Conservation (phyloP, 2,113 vertebrate species). For the Petroica traversi region DNA sequence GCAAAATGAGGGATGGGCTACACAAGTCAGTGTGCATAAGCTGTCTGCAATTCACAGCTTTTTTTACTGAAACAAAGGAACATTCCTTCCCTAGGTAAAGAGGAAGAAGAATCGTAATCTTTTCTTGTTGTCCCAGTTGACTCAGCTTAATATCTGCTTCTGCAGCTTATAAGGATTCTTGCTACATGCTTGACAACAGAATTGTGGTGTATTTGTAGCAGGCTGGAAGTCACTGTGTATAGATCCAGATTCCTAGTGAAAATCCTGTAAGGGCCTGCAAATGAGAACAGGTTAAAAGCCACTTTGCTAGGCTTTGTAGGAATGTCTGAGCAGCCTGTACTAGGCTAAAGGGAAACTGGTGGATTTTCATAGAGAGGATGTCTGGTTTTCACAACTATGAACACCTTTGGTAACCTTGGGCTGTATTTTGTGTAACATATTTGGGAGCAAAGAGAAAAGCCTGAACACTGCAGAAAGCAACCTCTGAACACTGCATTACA, state of each 20-base stretch:
- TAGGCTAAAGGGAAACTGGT: not conserved
- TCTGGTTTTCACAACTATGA: not conserved
- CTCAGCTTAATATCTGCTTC: not conserved
- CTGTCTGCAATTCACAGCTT: not conserved
- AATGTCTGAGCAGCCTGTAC: not conserved
- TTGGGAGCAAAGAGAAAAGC: not conserved
- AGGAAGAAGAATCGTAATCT: not conserved
- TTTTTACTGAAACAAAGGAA: not conserved
- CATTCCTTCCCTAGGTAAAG: not conserved
- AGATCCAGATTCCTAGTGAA: not conserved
- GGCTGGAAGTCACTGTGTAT: not conserved
- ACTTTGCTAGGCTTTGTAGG: not conserved
- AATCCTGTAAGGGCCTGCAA: not conserved
- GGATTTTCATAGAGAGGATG: not conserved
- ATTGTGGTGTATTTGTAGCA: not conserved
- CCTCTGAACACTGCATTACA: not conserved
- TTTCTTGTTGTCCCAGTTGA: not conserved
- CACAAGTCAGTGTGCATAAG: not conserved
- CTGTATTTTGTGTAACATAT: not conserved
- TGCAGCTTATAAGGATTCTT: not conserved
- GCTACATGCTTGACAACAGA: not conserved
- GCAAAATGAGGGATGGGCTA: not conserved
- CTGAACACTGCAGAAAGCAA: not conserved
- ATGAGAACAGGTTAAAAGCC: not conserved
- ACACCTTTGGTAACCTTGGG: not conserved